Conservation (phyloP, 2,888 invertebrate species). For the Pseudococcus jackbeardsleyi region DNA sequence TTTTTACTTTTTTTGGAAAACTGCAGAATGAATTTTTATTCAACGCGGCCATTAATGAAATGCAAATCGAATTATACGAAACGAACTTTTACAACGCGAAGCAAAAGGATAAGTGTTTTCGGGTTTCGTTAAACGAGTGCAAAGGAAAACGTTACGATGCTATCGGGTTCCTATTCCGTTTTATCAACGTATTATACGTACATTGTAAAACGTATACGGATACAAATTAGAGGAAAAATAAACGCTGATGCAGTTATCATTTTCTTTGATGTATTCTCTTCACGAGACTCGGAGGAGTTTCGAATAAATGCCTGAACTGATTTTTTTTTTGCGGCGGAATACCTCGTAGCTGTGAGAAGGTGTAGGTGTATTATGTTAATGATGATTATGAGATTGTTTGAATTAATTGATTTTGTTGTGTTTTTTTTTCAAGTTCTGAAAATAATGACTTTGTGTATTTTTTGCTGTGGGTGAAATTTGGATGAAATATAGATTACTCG, state of each 20-base stretch:
- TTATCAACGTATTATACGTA: neutral
- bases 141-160: neutral
- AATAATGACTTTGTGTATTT: too few species aligned
- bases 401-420: neutral
- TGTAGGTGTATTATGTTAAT: neutral
- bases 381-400: neutral
- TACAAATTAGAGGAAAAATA: neutral
- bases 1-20: neutral
- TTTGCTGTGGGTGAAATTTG: too few species aligned
- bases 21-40: neutral
- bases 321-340: neutral
- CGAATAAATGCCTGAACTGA: neutral
- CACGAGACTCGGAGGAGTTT: neutral
- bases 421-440: too few species aligned
- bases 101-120: neutral
- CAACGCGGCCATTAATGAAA: constrained; percentile 22
- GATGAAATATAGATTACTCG: too few species aligned
- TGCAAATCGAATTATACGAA: constrained; percentile 16
- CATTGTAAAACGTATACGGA: neutral
- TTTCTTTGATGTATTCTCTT: neutral
- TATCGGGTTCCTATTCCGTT: neutral
- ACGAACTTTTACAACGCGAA: neutral
- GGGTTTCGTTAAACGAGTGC: neutral
- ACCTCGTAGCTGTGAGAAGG: too few species aligned
- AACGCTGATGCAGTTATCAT: neutral